Evolutionary conservation across 1,140 invertebrate genomes (phyloP), one percentile per base, ranked within the genome.

Genomic region (Trichoplusia ni): DNA sequence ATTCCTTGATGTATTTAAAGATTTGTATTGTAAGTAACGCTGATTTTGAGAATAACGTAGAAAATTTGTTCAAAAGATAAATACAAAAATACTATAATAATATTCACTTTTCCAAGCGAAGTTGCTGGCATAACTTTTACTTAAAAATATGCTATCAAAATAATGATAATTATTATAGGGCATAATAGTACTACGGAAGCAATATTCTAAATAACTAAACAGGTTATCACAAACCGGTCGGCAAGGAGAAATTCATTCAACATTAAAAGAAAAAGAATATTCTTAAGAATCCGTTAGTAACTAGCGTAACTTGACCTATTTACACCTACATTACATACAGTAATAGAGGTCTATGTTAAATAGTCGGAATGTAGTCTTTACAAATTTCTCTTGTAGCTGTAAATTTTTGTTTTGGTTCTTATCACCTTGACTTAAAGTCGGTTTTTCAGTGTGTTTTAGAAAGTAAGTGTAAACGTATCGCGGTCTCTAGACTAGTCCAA

Each of bases 401-500:
- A 4, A 35, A 35, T 35, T 6, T 29, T 23, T 47, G 42, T 37
- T 47, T 44, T 33, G 29, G 19, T 18, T 31, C 33, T 46, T 51
- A 60, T 51, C 5, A 7, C 6, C 14, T 16, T 18, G 27, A 0
- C 0, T 58, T 73, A 79, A 56, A 61, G 61, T 68, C 59, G 8
- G 72, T 51, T 59, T 64, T 78, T n/a, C 25, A 44, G 33, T 71
- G 63, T 13, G 18, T 8, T 38, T 3, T 38, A 21, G 2, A 9
- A 9, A 40, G 40, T 53, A 25, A 25, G 4, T 42, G 46, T 27
- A 67, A 67, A 54, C 47, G 37, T 60, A 53, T 53, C 56, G 67
- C 69, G 58, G 44, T 60, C 40, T 67, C 35, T 51, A 75, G 51
- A 73, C 65, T 73, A 68, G 67, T 73, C 49, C 67, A 77, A 69